Percentiles rank a stretch among this genome's conserved stretches.
Evolutionary conservation across 92 coral and sea anemone genomes (phyloP).

Genomic region (Bergia sp.): DNA sequence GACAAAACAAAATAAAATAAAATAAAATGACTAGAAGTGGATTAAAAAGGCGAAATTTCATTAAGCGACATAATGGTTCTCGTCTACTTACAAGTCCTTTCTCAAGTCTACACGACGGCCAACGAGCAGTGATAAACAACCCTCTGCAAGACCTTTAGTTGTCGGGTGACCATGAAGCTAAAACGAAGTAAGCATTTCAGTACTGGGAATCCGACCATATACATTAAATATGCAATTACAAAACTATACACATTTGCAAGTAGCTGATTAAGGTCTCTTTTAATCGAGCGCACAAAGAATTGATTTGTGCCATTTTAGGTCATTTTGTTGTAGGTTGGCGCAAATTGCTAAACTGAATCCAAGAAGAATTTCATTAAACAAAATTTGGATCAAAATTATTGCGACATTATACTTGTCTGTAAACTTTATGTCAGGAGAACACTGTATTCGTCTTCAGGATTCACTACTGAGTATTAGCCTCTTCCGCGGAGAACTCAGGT

Average conservation of each 20-base stretch:
- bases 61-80: not conserved
- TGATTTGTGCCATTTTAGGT: not conserved
- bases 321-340: not conserved
- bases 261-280: not conserved
- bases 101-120: conserved; percentile 87
- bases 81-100: conserved; percentile 78
- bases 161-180: conserved; percentile 87
- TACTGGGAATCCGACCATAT: not conserved
- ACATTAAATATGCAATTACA: not conserved
- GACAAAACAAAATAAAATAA: too few species aligned
- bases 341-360: too few species aligned
- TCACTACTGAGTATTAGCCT: not conserved
- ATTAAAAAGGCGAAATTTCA: too few species aligned
- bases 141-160: conserved; percentile 85
- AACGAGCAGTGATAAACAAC: conserved; percentile 84
- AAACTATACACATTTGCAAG: not conserved
- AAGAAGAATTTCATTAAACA: not conserved
- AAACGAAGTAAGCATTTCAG: not conserved
- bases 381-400: not conserved
- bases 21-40: too few species aligned
- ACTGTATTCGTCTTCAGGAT: not conserved
- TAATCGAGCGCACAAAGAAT: not conserved
- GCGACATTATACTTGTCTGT: not conserved
- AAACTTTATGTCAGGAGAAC: not conserved
- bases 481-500: too few species aligned